These are phyloP conservation scores for Athalia circularis DNA, from an alignment of 2,888 invertebrate genomes.

Conservation along the genomic window DNA sequence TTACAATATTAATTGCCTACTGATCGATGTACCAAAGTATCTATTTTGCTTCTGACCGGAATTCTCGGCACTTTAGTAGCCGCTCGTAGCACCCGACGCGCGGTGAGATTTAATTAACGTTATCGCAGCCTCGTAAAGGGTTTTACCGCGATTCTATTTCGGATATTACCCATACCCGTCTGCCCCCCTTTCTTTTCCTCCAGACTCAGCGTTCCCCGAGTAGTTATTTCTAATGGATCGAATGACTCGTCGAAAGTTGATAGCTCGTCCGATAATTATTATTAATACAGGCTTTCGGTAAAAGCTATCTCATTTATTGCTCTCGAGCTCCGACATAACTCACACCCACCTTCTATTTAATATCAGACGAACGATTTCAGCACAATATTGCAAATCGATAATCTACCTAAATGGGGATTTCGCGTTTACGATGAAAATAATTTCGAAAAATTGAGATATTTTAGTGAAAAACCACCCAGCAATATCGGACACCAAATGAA, in stretches of 20 bases:
- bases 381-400: conserved; percentile 26
- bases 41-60: conserved; percentile 27
- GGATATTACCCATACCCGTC: conserved; percentile 27
- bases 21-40: conserved; percentile 18
- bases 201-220: not conserved
- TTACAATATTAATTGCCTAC: conserved; percentile 38
- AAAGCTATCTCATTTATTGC: conserved; percentile 44
- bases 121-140: conserved; percentile 41
- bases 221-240: conserved; percentile 41
- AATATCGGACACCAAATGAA: not conserved
- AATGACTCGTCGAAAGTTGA: conserved; percentile 42
- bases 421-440: not conserved
- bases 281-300: conserved; percentile 41
- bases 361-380: conserved; percentile 13
- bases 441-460: not conserved
- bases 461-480: no score
- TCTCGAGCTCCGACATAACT: conserved; percentile 30
- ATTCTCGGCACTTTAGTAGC: conserved; percentile 28
- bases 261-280: conserved; percentile 38
- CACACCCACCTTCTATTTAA: conserved; percentile 14
- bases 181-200: not conserved
- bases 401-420: not conserved
- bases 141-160: conserved; percentile 43
- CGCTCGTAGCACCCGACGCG: not conserved
- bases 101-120: conserved; percentile 41